Conservation (phyloP, 2,888 invertebrate genomes). For the Acanthacorydalis orientalis region DNA sequence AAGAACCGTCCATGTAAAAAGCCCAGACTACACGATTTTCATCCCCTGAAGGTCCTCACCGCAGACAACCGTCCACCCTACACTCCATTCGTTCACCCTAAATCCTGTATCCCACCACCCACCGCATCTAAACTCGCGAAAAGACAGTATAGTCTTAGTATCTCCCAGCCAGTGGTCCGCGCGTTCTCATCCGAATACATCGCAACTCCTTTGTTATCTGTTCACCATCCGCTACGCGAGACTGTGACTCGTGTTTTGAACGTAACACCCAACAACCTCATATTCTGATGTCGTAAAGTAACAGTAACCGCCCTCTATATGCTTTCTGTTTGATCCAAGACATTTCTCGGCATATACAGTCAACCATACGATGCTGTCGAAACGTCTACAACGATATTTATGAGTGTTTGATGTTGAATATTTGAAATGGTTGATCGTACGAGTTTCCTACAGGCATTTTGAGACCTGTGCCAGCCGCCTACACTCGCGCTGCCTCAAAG, state of each 20-base stretch:
- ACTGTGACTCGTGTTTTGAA: slow-evolving; percentile 12
- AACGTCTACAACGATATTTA: slow-evolving; percentile 6
- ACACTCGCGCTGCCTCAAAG: slow-evolving; percentile 26
- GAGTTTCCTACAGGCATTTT: slow-evolving; percentile 25
- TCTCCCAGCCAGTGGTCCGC: slow-evolving; percentile 9
- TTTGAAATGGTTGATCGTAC: slow-evolving; percentile 16
- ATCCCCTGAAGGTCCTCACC: no score
- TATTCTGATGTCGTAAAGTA: slow-evolving; percentile 18
- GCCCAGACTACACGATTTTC: no score
- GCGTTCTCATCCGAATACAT: slow-evolving; percentile 14
- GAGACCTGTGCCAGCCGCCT: slow-evolving; percentile 16
- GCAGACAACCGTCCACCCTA: no score
- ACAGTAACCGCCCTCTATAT: slow-evolving; percentile 29
- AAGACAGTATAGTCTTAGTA: not conserved
- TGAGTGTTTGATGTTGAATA: slow-evolving; percentile 4
- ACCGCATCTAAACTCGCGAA: no score
- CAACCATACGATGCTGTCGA: slow-evolving; percentile 15
- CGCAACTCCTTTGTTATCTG: slow-evolving; percentile 28
- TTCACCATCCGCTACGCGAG: slow-evolving; percentile 18
- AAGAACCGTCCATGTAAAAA: no score
- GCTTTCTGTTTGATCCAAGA: slow-evolving; percentile 31
- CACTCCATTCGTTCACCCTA: no score
- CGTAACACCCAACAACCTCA: slow-evolving; percentile 9
- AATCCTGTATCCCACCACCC: no score
- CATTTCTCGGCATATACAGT: slow-evolving; percentile 21